Evolutionary conservation across 1,140 invertebrate species (phyloP), one percentile per base, ranked within the genome.

Genomic region (Branchinecta lynchi): DNA sequence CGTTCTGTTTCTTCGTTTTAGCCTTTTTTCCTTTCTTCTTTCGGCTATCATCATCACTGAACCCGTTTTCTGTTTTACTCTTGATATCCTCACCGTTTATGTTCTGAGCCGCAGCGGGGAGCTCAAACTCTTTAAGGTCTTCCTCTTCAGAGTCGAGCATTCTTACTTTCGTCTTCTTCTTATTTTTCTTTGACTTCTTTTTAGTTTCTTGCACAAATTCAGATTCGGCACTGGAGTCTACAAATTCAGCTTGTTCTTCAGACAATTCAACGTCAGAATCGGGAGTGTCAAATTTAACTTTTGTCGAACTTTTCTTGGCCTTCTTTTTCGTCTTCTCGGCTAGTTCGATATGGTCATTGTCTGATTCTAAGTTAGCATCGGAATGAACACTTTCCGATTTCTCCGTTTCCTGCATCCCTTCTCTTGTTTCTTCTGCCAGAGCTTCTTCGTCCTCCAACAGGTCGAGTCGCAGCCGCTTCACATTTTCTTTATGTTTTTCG

Each of bases 401-500:
- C 51, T 15, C 17, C 51, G 12, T 60, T 60, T 60, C 17, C 17
- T 60, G 2, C 51, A 20, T 60, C 17, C 1, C 51, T 60, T 60
- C 51, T 60, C 17, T 20, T 60, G 17, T 15, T 60, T 60, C 51
- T 3, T 15, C 12, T 20, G 12, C 51, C 17, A 60, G 12, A 60
- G 12, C 51, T 60, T 60, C 51, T 12, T 60, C 51, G 12, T 60
- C 51, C 17, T 60, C 51, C 12, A 60, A 6, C 12, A 60, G 51
- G 17, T 60, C 12, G 6, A 60, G 51, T 20, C 51, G 51, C 17
- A 60, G 17, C 12, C 51, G 51, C 17, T 60, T 60, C 17, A 60
- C 51, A 60, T 60, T 60, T 60, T 60, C 51, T 60, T 60, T 60
- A 60, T 60, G 51, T 60, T 20, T 12, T 60, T 60, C 17, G 51